Evolutionary conservation across 2,888 invertebrate genomes (phyloP), one percentile per base, ranked within the genome.

Genomic region (Meliscaeva auricollis): DNA sequence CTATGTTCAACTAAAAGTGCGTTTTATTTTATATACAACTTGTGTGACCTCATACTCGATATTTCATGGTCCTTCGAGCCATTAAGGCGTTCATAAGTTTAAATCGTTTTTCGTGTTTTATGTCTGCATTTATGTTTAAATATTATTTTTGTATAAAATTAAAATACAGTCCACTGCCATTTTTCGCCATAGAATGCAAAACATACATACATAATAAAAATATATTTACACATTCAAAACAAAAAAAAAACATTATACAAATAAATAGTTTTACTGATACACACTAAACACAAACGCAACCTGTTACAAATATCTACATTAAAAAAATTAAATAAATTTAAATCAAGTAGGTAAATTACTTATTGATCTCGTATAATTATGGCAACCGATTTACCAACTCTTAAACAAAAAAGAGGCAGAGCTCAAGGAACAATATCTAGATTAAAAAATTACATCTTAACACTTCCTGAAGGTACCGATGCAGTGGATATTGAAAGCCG

Each of bases 341-440:
- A n/a, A 48, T 2, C 8, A 46, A 46, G n/a, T 48, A 9, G 9
- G 3, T 48, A 48, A 4, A 46, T 46, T 46, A 48, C 1, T 20
- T 20, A 48, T 20, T 20, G 20, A 9, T 48, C 9, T 48, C 20
- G 48, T 52, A 52, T 6, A 52, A 52, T 52, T n/a, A 52, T 52
- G 52, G 30, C 52, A 13, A 52, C 52, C 52, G 52, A 52, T 30
- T 30, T 52, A 52, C 30, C 52, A 52, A 52, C 52, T 26, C 26
- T 52, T 6, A 52, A 30, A 52, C 52, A 52, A 15, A 52, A 48
- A 64, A 48, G 46, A 8, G 30, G 46, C 17, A 66, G 66, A 66
- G 26, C 48, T 9, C 17, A 35, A 48, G 35, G 50, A 11, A 66
- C 50, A 17, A 35, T 66, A 17, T 50, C 35, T 11, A 32, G 66